These are phyloP conservation scores for Aspidiotus rigidus DNA, from an alignment of 2,888 invertebrate species.

Conservation along the genomic window DNA sequence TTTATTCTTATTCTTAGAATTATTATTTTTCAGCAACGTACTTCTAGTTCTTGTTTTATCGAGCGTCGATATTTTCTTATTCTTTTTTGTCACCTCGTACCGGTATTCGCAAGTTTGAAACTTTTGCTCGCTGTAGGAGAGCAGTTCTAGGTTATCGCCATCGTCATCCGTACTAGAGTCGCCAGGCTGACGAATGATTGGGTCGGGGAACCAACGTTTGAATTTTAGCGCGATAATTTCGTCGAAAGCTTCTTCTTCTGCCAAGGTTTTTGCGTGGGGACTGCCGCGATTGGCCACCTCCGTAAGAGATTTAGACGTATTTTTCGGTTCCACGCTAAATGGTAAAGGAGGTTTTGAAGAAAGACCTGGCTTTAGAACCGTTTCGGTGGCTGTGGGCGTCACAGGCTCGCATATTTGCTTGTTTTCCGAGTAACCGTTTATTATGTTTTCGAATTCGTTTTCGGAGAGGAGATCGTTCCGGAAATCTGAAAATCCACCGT, in stretches of 20 bases:
- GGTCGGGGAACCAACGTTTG: slow-evolving; percentile 40
- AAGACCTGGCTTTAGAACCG: slow-evolving; percentile 39
- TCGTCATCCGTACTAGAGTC: slow-evolving; percentile 9
- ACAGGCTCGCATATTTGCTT: not conserved
- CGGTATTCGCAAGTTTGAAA: slow-evolving; percentile 30
- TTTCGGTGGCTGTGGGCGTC: not conserved
- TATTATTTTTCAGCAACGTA: not conserved
- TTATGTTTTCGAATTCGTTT: slow-evolving; percentile 22
- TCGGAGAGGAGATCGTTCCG: not conserved
- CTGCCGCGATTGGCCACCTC: slow-evolving; percentile 1
- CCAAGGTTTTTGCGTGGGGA: not conserved
- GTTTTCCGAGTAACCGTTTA: slow-evolving; percentile 28
- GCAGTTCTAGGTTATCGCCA: slow-evolving; percentile 9
- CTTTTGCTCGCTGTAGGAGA: slow-evolving; percentile 24
- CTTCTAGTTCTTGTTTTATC: not conserved
- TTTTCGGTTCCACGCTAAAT: slow-evolving; percentile 25
- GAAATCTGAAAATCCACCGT: too few relatives aligned
- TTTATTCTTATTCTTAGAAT: not conserved
- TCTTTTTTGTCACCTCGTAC: slow-evolving; percentile 21
- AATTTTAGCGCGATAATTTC: slow-evolving; percentile 40
- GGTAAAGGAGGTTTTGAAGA: slow-evolving; percentile 39
- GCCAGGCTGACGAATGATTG: slow-evolving; percentile 19
- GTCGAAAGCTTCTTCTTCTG: slow-evolving; percentile 35
- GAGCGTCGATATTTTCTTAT: slow-evolving; percentile 12
- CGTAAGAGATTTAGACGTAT: not conserved